phyloP scores from a whole-genome alignment of 2,888 invertebrate species.

The Zygaena filipendulae region DNA sequence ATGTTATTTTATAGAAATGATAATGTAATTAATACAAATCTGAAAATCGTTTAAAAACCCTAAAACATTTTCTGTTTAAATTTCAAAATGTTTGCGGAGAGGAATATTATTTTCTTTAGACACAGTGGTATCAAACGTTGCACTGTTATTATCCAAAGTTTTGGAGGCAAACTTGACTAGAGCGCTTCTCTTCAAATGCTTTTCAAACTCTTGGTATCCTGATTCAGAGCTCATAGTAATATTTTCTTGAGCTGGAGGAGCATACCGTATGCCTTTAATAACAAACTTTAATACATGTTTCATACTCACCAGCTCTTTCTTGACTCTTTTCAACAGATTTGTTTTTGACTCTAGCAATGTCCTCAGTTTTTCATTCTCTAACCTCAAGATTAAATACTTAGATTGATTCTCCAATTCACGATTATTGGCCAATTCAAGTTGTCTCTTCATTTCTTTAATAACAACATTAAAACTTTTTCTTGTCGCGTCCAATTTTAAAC shows the following conservation, averaged over 20 bases:
- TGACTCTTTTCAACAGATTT: constrained; percentile 31
- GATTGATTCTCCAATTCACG: constrained; percentile 32
- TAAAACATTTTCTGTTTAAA: no score
- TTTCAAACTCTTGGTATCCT: constrained; percentile 38
- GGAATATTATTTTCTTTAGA: constrained; percentile 29
- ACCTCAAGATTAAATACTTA: constrained; percentile 28
- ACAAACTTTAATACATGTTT: constrained; percentile 36
- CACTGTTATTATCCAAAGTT: constrained; percentile 18
- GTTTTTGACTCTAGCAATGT: constrained; percentile 35
- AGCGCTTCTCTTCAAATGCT: constrained; percentile 25
- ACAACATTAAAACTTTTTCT: constrained; percentile 28
- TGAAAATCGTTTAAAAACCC: no score
- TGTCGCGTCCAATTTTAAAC: constrained; percentile 23
- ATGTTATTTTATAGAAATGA: no score
- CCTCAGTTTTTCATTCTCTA: constrained; percentile 48
- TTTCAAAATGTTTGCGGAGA: no score
- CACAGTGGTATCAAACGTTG: constrained; percentile 28
- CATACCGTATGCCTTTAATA: constrained; percentile 29
- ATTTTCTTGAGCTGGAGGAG: constrained; percentile 23
- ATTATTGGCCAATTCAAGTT: constrained; percentile 30
- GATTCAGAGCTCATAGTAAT: constrained; percentile 26
- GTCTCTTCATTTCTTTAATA: constrained; percentile 37
- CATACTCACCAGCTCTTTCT: constrained; percentile 35
- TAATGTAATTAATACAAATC: no score
- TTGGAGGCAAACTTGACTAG: no score